A percentile compares a stretch with the other conserved stretches of the same genome.
Conservation (phyloP, 2,113 vertebrate species). For the Acrocephalus arundinaceus region DNA sequence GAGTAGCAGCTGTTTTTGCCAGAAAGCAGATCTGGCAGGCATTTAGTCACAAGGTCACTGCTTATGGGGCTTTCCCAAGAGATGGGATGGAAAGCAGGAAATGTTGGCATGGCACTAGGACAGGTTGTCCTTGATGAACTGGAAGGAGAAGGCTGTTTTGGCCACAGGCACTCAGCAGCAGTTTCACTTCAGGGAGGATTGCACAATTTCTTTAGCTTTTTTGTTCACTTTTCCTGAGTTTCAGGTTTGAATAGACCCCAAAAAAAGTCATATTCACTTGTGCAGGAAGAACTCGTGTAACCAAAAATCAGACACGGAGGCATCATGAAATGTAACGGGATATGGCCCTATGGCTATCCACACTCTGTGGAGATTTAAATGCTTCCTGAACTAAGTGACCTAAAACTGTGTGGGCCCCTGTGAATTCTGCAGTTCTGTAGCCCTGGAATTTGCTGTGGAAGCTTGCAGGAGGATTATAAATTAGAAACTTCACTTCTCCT, state of each 20-base stretch:
- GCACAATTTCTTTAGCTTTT: not conserved
- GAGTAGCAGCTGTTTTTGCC: constrained; percentile 69
- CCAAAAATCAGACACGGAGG: not conserved
- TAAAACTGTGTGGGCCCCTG: constrained; percentile 15
- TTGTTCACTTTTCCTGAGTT: not conserved
- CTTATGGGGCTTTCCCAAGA: constrained; percentile 64
- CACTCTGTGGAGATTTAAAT: not conserved
- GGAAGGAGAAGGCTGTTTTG: constrained; percentile 67
- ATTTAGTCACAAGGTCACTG: constrained; percentile 66
- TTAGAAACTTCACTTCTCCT: not conserved
- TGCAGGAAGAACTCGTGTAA: not conserved
- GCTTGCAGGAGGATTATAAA: not conserved
- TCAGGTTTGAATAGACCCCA: not conserved
- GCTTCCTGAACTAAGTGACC: constrained; percentile 33
- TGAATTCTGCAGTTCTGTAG: not conserved
- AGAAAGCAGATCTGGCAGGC: constrained; percentile 68
- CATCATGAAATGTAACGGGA: not conserved
- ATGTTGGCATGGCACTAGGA: constrained; percentile 39
- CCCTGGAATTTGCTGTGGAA: constrained; percentile 21
- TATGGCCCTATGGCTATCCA: not conserved
- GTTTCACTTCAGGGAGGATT: not conserved
- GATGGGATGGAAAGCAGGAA: constrained; percentile 45
- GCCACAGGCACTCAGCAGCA: constrained; percentile 45
- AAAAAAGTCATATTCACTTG: not conserved
- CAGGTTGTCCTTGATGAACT: constrained; percentile 68